These are phyloP conservation scores for Alosa sapidissima DNA, from an alignment of 2,797 vertebrate species.

Conservation along the genomic window DNA sequence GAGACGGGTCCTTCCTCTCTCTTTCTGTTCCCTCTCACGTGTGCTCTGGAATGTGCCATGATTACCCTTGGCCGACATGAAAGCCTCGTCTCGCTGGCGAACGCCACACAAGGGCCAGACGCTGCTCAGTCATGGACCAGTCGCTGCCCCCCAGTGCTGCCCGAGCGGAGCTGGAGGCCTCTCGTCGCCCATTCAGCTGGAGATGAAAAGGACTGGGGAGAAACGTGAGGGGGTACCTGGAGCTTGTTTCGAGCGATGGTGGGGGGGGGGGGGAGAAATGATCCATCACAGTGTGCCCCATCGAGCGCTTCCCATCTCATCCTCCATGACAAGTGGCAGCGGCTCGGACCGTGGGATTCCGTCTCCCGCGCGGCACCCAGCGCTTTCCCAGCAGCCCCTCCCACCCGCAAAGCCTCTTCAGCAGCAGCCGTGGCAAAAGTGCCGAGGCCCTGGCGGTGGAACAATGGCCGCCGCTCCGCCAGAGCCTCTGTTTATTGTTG, in stretches of 20 bases:
- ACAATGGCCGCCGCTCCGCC: background rate
- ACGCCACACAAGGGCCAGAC: background rate
- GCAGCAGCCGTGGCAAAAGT: background rate
- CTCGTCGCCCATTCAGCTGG: background rate
- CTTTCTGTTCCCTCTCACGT: slow-evolving; percentile 7
- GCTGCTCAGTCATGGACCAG: background rate
- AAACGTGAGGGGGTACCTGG: background rate
- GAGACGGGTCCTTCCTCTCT: background rate
- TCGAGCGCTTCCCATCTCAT: background rate
- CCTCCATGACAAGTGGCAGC: background rate
- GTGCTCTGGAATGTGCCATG: slow-evolving; percentile 40
- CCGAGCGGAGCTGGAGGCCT: background rate
- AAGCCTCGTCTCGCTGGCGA: slow-evolving; percentile 35
- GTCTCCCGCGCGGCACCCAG: background rate
- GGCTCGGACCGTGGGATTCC: background rate
- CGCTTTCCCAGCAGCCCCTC: background rate
- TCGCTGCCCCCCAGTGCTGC: background rate
- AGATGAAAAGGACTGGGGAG: background rate
- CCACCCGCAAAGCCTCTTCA: background rate
- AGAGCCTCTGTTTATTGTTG: slow-evolving; percentile 39
- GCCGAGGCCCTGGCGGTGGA: background rate
- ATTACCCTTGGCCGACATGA: slow-evolving; percentile 53
- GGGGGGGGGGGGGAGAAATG: background rate
- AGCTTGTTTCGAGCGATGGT: background rate
- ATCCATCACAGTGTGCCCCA: background rate